Base-by-base conservation (phyloP, 2,888 invertebrate genomes). In the Drosophila flavopinicola region DNA sequence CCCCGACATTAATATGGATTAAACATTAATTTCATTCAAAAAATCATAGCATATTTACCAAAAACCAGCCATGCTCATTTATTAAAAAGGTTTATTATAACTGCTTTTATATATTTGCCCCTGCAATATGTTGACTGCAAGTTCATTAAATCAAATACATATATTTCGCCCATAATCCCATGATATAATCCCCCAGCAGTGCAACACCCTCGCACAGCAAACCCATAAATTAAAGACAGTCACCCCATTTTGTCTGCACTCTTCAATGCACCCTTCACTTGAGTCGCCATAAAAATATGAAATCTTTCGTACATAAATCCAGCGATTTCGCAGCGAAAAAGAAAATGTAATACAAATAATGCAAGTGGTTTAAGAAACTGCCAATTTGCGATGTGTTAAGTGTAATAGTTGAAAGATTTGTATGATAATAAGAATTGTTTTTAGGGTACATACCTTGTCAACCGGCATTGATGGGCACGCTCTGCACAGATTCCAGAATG, bases 381-480 rank as follows among this genome's bases (percentile, higher is more conserved):
- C n/a, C 20, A 27, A 41, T 53, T 42, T 41, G 42, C 24, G 29
- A 33, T 17, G 24, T 41, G 15, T 24, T 29, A 3, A 25, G 11
- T 2, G n/a, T 24, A 15, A 15, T 17, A 29, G 5, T 7, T 11
- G 17, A 9, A n/a, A 9, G 23, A 38, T 9, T 3, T 11, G 17
- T 44, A 17, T 9, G 2, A 17, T 11, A 6, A n/a, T 11, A 20
- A 6, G 17, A 9, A 20, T 30, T 11, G 17, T 30, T 20, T 7
- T n/a, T 30, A 9, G 20, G 44, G 9, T 30, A 44, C 44, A 44
- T 93, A 97, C 97, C 97, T 97, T 97, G 94, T 97, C 97, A 92
- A 97, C 96, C 92, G 97, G 97, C 96, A 97, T 96, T 93, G 97
- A 96, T 92, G 97, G 97, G 94, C 97, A 97, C 94, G 97, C 96